phyloP scores from a whole-genome alignment of 2,113 vertebrate genomes.

The Corynorhinus townsendii region DNA sequence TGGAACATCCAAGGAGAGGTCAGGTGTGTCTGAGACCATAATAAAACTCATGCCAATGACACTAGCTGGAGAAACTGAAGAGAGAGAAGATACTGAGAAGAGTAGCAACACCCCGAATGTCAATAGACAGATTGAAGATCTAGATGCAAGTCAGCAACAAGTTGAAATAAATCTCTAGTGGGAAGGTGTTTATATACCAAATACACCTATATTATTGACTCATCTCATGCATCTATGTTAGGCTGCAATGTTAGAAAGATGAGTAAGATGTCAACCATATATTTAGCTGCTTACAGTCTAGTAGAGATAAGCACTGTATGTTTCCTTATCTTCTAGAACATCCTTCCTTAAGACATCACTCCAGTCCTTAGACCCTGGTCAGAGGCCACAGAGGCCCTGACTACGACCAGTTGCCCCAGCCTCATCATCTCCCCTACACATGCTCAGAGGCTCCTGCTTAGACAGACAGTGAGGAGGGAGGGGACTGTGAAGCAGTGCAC shows the following conservation, averaged over 20 bases:
- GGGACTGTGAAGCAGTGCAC: not conserved
- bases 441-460: not conserved
- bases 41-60: rapidly evolving
- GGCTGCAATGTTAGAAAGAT: not conserved
- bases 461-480: not conserved
- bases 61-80: rapidly evolving
- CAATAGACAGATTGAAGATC: rapidly evolving
- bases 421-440: not conserved
- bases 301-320: not conserved
- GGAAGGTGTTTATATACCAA: not conserved
- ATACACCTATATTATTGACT: not conserved
- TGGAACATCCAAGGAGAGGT: not conserved
- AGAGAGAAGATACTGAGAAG: too few species aligned
- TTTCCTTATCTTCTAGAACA: not conserved
- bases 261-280: not conserved
- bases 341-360: not conserved
- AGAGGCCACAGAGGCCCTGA: not conserved
- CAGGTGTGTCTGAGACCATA: not conserved
- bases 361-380: not conserved
- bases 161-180: not conserved
- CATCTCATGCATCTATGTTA: not conserved
- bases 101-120: rapidly evolving
- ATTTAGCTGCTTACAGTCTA: not conserved
- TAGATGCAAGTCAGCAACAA: not conserved
- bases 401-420: not conserved